Conservation (phyloP, 2,888 invertebrate genomes). For the Branchipolynoe longqiensis region DNA sequence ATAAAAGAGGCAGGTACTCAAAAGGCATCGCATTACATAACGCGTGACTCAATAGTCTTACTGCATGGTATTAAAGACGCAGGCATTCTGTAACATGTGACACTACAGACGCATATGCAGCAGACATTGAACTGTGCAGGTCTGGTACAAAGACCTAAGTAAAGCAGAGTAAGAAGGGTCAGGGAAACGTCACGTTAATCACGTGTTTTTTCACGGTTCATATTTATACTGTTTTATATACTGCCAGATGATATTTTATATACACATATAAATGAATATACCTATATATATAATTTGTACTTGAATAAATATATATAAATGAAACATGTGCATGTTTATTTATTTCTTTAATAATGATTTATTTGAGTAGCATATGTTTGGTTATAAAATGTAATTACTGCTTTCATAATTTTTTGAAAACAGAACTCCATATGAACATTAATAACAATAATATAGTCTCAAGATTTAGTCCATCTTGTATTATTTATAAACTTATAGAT, state of each 20-base stretch:
- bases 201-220: too few species aligned
- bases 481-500: neutral
- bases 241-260: neutral
- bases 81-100: too few species aligned
- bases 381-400: neutral
- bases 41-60: too few species aligned
- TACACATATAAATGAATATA: neutral
- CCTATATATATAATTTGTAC: constrained; percentile 1
- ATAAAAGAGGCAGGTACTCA: too few species aligned
- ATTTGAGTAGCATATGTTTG: neutral
- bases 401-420: neutral
- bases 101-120: too few species aligned
- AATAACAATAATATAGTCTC: neutral
- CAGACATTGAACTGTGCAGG: too few species aligned
- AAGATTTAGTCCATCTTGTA: neutral
- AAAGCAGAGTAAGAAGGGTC: too few species aligned
- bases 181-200: too few species aligned
- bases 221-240: neutral
- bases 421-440: neutral
- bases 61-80: too few species aligned
- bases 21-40: too few species aligned
- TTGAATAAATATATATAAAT: neutral
- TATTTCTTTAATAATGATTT: neutral
- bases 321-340: neutral
- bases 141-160: too few species aligned